Conservation (phyloP, 2,797 vertebrate species). For the Gorsachius magnificus region DNA sequence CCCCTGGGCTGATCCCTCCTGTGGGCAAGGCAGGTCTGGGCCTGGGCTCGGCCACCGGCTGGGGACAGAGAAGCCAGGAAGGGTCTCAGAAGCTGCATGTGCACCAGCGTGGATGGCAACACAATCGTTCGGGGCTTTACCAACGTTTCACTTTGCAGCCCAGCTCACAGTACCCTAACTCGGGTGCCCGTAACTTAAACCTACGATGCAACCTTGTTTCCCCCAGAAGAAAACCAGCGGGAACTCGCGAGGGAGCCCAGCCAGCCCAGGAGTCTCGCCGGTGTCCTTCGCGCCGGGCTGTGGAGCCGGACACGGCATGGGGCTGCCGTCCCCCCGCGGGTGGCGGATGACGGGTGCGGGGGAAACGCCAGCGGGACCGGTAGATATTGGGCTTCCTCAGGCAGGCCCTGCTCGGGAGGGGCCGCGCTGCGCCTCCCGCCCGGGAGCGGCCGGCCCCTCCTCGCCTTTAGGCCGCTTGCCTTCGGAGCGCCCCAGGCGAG, state of each 20-base stretch:
- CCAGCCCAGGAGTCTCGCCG: neutral
- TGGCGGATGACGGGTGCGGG: rapidly evolving
- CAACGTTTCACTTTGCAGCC: neutral
- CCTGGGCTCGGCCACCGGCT: rapidly evolving
- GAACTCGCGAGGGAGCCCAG: rapidly evolving
- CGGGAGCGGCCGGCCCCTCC: neutral
- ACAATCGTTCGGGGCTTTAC: neutral
- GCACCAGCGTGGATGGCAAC: neutral
- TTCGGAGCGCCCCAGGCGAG: too few species aligned
- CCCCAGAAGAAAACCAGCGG: neutral
- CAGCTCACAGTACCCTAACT: neutral
- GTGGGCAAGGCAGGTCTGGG: neutral
- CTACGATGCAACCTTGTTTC: neutral
- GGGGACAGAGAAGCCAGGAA: neutral
- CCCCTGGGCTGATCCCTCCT: too few species aligned
- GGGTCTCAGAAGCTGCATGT: neutral
- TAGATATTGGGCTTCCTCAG: rapidly evolving
- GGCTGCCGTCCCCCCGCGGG: neutral
- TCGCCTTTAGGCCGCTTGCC: rapidly evolving
- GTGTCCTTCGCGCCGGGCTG: neutral
- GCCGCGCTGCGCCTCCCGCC: neutral
- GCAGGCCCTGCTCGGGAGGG: neutral
- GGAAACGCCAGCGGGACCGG: rapidly evolving
- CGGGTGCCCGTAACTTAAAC: rapidly evolving
- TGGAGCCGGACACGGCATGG: neutral